Evolutionary conservation across 1,140 invertebrate species (phyloP).

Genomic region (Bombus affinis): DNA sequence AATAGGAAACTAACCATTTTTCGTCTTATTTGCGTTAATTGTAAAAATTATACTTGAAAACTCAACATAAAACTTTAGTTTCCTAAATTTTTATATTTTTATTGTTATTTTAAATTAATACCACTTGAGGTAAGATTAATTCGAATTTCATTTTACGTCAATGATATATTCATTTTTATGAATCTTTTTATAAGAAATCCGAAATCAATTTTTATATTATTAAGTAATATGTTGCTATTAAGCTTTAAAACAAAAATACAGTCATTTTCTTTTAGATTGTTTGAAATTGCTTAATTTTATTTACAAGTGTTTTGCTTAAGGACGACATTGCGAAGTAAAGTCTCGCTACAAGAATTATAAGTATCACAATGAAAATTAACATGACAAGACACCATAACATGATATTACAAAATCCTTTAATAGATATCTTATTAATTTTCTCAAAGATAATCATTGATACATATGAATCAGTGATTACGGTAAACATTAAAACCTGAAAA

Average conservation of each 20-base stretch:
- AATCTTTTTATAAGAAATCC: neutral
- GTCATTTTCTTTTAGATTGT: neutral
- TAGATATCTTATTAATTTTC: neutral
- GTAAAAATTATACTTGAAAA: neutral
- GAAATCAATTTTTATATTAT: neutral
- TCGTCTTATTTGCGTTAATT: neutral
- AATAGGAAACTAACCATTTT: neutral
- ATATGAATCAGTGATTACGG: slow-evolving; percentile 68
- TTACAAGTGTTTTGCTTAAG: slow-evolving; percentile 8
- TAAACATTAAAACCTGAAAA: slow-evolving; percentile 86
- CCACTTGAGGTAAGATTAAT: neutral
- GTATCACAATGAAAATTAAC: slow-evolving; percentile 31
- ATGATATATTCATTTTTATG: neutral
- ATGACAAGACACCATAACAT: neutral
- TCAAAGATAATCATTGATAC: slow-evolving; percentile 19
- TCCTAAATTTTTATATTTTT: neutral
- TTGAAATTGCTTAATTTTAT: slow-evolving; percentile 12
- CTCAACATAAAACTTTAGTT: neutral
- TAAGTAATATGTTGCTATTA: neutral
- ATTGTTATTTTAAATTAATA: neutral
- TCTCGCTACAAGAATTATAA: slow-evolving; percentile 7
- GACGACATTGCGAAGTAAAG: neutral
- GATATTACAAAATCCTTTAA: slow-evolving; percentile 28
- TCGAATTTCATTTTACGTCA: neutral
- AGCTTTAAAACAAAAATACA: neutral